Evolutionary conservation across 2,888 invertebrate species (phyloP).

Genomic region (Zhuqinia jingwanae): DNA sequence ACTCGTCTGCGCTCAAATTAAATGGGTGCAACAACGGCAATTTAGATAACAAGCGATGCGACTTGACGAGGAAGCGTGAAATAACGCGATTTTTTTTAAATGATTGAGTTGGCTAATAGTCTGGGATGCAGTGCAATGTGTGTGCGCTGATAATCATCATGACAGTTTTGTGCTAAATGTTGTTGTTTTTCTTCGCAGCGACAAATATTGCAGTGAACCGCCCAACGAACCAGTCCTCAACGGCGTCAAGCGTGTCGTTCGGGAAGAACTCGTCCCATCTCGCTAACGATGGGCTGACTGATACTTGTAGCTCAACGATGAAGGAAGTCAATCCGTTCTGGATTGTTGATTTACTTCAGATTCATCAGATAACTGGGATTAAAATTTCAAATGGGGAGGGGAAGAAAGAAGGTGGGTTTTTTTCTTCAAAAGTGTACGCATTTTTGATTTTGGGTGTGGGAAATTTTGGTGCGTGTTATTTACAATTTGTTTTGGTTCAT

Average conservation of each 20-base stretch:
- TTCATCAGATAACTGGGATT: constrained; percentile 92
- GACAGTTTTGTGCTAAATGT: background rate
- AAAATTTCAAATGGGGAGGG: constrained; percentile 90
- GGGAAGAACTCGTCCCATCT: constrained; percentile 91
- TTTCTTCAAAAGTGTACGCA: no score
- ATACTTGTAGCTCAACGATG: constrained; percentile 91
- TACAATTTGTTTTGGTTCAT: background rate
- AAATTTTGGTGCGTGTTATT: background rate
- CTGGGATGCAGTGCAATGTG: background rate
- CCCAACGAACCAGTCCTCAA: constrained; percentile 95
- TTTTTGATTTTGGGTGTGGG: background rate
- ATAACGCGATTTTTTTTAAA: constrained; percentile 4
- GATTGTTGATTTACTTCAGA: constrained; percentile 92
- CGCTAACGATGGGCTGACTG: constrained; percentile 93
- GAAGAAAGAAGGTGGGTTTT: background rate
- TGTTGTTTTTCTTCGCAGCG: constrained; percentile 82
- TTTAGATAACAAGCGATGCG: background rate
- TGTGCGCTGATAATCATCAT: background rate
- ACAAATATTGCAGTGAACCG: constrained; percentile 92
- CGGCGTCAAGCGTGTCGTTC: constrained; percentile 82
- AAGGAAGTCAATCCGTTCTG: constrained; percentile 96
- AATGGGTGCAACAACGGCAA: background rate
- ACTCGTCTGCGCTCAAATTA: background rate
- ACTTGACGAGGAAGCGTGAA: constrained; percentile 54
- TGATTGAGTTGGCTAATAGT: background rate